Evolutionary conservation across 2,113 vertebrate species (phyloP).

Genomic region (Erythrocercus mccallii): DNA sequence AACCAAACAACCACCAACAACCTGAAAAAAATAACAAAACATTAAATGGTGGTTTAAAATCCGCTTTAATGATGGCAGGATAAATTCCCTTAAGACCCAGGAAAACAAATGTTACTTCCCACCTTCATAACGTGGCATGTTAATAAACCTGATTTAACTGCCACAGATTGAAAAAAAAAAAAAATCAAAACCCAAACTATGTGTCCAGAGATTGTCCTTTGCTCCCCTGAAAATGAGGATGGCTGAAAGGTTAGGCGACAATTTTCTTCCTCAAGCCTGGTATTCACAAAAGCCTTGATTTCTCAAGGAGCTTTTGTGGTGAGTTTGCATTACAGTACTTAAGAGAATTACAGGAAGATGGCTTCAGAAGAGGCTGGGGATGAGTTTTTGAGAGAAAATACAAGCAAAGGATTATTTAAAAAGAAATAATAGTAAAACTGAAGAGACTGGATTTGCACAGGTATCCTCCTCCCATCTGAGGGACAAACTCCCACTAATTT

Average conservation of each 20-base stretch:
- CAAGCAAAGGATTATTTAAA: constrained; percentile 1
- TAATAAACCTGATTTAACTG: constrained; percentile 55
- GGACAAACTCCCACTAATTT: neutral
- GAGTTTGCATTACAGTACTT: constrained; percentile 42
- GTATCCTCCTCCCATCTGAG: neutral
- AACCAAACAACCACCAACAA: neutral
- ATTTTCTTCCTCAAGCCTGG: constrained; percentile 19
- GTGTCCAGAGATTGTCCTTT: constrained; percentile 34
- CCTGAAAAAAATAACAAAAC: constrained; percentile 30
- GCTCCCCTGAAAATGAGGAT: constrained; percentile 33
- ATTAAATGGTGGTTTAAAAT: constrained; percentile 47
- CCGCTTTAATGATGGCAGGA: constrained; percentile 32
- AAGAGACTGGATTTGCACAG: neutral
- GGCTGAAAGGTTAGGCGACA: constrained; percentile 20
- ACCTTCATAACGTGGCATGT: neutral
- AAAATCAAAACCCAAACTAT: neutral
- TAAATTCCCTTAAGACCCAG: constrained; percentile 26
- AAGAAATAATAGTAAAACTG: neutral
- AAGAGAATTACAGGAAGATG: constrained; percentile 45
- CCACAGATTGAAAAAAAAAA: neutral
- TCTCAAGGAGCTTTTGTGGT: constrained; percentile 38
- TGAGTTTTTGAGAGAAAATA: constrained; percentile 19
- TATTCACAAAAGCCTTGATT: constrained; percentile 42
- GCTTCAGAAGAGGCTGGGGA: constrained; percentile 26
- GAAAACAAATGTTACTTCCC: constrained; percentile 57